Percentiles rank a stretch among this genome's conserved stretches.
These are phyloP conservation scores for Sanderia malayensis DNA, from an alignment of 30 jellyfish, hydroid and myxozoan species.

Conservation along the genomic window DNA sequence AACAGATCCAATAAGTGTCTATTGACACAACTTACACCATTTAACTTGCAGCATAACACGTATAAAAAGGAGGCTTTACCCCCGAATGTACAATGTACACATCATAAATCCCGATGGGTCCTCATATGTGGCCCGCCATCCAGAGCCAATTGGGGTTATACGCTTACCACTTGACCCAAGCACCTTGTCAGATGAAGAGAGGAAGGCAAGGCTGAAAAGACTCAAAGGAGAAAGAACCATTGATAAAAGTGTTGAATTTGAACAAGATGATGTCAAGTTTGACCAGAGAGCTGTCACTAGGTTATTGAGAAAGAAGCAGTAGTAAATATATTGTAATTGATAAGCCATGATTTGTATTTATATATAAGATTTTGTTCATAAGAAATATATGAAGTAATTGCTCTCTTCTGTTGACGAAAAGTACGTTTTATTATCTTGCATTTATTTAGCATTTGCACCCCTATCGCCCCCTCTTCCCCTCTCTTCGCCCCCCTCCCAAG, in stretches of 20 bases:
- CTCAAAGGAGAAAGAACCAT: conserved; percentile 66
- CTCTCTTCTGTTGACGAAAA: too few relatives aligned
- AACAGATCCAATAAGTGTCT: too few relatives aligned
- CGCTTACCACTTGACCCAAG: conserved; percentile 89
- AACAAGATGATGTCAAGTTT: conserved; percentile 84
- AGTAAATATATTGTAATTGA: too few relatives aligned
- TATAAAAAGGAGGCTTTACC: conserved; percentile 66
- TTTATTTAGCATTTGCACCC: too few relatives aligned
- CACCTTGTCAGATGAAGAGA: conserved; percentile 72
- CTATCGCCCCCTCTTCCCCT: too few relatives aligned
- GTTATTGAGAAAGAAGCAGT: conserved; percentile 49
- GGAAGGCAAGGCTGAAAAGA: conserved; percentile 55
- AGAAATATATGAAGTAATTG: too few relatives aligned
- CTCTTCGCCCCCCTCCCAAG: too few relatives aligned
- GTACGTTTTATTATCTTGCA: too few relatives aligned
- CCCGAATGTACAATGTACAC: conserved; percentile 76
- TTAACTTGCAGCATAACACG: conserved; percentile 74
- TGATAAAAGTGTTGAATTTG: conserved; percentile 42
- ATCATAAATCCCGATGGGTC: conserved; percentile 91
- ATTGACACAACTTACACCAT: too few relatives aligned
- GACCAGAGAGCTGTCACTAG: conserved; percentile 80
- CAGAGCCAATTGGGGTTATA: conserved; percentile 85
- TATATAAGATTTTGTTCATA: too few relatives aligned
- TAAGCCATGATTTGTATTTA: too few relatives aligned
- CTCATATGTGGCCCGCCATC: conserved; percentile 76